phyloP scores from a whole-genome alignment of 1,140 invertebrate genomes.

The Neodiprion pinetum region DNA sequence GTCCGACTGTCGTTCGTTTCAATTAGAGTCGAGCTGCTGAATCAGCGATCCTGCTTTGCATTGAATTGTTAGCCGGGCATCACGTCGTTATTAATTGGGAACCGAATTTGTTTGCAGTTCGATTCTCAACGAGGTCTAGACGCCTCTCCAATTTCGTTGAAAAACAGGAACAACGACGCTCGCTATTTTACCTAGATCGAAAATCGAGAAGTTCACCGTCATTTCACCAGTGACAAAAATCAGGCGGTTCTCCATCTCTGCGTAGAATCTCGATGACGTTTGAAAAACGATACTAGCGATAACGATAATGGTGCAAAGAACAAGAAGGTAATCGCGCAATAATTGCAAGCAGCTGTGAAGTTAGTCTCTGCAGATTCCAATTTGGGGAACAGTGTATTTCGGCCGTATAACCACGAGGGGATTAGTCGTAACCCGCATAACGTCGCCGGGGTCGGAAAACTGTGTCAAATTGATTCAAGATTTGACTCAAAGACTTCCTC shows the following conservation, averaged over 20 bases:
- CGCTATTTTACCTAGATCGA: neutral
- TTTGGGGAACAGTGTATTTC: too few species aligned
- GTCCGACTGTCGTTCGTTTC: slow-evolving; percentile 3
- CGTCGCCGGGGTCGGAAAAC: too few species aligned
- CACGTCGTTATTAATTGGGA: neutral
- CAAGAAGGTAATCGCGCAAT: too few species aligned
- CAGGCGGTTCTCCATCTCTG: neutral
- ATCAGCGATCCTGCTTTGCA: slow-evolving; percentile 7
- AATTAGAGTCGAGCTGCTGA: neutral
- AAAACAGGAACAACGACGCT: neutral
- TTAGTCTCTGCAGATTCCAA: neutral
- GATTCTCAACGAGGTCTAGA: too few species aligned
- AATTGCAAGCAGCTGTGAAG: neutral
- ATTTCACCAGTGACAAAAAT: neutral
- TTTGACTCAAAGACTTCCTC: neutral
- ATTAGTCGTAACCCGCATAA: too few species aligned
- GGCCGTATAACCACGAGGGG: too few species aligned
- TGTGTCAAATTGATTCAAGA: neutral
- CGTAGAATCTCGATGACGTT: too few species aligned
- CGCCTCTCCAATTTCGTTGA: neutral
- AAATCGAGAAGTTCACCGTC: neutral
- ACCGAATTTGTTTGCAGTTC: neutral
- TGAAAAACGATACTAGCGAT: too few species aligned
- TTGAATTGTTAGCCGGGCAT: neutral
- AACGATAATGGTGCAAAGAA: too few species aligned